A percentile compares a stretch with the other conserved stretches of the same genome.
Conservation (phyloP, 2,113 vertebrate genomes). For the Nyctereutes procyonoides region DNA sequence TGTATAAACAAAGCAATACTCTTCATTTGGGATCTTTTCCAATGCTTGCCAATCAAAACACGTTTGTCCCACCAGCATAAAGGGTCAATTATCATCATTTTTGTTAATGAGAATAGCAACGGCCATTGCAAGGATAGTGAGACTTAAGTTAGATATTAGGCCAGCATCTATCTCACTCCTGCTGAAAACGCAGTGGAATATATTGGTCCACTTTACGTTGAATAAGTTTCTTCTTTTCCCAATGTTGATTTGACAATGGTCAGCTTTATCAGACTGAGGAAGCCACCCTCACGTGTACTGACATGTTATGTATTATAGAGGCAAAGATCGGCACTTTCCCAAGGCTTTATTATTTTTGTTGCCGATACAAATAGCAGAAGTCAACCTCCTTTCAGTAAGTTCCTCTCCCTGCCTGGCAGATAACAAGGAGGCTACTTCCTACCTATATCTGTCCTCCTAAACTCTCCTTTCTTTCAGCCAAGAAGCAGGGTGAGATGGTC, state of each 20-base stretch:
- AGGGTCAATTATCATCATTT: constrained; percentile 29
- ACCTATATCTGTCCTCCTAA: not conserved
- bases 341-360: not conserved
- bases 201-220: not conserved
- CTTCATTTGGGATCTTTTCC: constrained; percentile 28
- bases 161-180: not conserved
- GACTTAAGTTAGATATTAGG: not conserved
- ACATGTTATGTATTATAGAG: not conserved
- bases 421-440: not conserved
- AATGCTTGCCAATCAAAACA: constrained; percentile 46
- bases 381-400: not conserved
- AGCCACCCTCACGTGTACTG: constrained; percentile 11
- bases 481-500: not conserved
- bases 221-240: constrained; percentile 31
- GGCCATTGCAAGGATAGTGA: not conserved
- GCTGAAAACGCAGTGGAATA: not conserved
- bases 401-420: not conserved
- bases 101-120: not conserved
- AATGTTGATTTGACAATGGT: not conserved
- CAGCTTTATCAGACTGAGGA: not conserved
- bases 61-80: not conserved
- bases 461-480: not conserved
- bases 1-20: constrained; percentile 30
- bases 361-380: not conserved
- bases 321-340: not conserved